phyloP scores from a whole-genome alignment of 2,113 vertebrate genomes.

The Callaeas wilsoni region DNA sequence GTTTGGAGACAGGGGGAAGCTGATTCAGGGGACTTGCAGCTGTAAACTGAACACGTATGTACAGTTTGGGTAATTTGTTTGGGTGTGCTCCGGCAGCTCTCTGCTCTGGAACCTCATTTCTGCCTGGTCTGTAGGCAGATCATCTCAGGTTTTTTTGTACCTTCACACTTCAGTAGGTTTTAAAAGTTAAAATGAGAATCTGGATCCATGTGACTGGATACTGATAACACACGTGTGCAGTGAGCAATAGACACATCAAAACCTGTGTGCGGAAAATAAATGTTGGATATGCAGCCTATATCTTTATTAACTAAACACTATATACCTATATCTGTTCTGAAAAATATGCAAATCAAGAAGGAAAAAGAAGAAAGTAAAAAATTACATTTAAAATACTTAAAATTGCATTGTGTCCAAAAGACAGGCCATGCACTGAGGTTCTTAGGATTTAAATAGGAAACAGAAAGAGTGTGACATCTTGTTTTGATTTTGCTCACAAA shows the following conservation, averaged over 20 bases:
- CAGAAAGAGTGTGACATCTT: background rate
- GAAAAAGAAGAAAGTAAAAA: background rate
- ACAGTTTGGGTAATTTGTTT: background rate
- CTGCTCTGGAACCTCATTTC: background rate
- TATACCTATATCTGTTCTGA: background rate
- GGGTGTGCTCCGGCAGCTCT: background rate
- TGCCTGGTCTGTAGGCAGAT: background rate
- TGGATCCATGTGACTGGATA: background rate
- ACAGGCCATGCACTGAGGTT: background rate
- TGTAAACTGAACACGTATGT: background rate
- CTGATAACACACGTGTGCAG: background rate
- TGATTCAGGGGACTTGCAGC: background rate
- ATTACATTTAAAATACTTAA: background rate
- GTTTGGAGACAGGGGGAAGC: background rate
- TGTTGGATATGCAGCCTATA: background rate
- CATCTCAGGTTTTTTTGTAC: background rate
- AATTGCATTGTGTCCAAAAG: background rate
- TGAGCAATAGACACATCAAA: background rate
- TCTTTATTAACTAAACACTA: background rate
- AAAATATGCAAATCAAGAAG: background rate
- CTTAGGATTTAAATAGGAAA: background rate
- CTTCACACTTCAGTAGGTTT: background rate
- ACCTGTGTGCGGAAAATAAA: background rate
- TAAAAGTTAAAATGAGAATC: background rate
- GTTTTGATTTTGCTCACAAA: background rate